These are phyloP conservation scores for Crossaster papposus DNA, from an alignment of 53 echinoderm and acorn worm genomes.

Conservation along the genomic window DNA sequence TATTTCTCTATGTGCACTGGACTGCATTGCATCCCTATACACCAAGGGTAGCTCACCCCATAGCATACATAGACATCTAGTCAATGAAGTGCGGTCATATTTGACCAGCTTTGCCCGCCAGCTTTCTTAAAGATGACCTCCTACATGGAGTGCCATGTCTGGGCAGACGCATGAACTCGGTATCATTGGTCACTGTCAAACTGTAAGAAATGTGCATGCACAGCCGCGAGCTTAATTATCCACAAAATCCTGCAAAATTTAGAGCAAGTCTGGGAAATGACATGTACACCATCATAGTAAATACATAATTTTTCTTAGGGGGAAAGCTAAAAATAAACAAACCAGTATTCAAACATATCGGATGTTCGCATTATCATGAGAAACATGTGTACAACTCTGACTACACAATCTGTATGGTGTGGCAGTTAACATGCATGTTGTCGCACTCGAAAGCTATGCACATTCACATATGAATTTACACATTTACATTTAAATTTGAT, in stretches of 20 bases:
- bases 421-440: not conserved
- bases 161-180: not conserved
- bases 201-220: too few species aligned
- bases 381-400: too few species aligned
- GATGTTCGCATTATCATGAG: too few species aligned
- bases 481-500: slow-evolving; percentile 8
- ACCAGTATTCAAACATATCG: too few species aligned
- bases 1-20: not conserved
- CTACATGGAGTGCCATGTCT: not conserved
- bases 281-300: too few species aligned
- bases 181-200: too few species aligned
- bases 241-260: too few species aligned
- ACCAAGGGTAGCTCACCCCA: not conserved
- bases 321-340: too few species aligned
- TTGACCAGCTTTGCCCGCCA: slow-evolving; percentile 35
- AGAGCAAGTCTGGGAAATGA: too few species aligned
- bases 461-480: not conserved
- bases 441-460: not conserved
- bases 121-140: slow-evolving; percentile 47
- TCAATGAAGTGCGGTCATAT: slow-evolving; percentile 5
- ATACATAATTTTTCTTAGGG: too few species aligned
- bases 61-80: not conserved
- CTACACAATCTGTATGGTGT: not conserved
- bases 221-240: too few species aligned
- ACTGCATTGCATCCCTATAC: not conserved